Base-by-base conservation (phyloP, 2,797 vertebrate species). In the Perodicticus potto region DNA sequence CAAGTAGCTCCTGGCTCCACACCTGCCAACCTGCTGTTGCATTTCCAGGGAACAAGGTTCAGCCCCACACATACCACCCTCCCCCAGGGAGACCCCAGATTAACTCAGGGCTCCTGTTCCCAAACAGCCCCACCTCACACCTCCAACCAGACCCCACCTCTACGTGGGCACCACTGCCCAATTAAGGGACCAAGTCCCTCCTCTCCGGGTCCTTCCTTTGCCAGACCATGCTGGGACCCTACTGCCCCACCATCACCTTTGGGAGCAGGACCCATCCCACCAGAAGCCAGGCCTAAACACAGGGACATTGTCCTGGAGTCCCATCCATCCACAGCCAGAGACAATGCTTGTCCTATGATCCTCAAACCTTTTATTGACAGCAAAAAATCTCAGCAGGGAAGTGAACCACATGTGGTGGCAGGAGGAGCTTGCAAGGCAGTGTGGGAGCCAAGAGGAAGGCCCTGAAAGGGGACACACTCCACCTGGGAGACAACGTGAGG, bases 341-440 rank as follows among this genome's bases (percentile, higher is more conserved):
- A 12, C 59, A 0, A 37, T 3, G 25, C 55, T 8, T 43, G 29
- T 5, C 29, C 43, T 43, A 37, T 3, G 7, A 55, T 86, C 67
- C 67, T 96, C 95, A 88, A 91, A 87, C 67, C 25, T 22, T 97
- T 98, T 97, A 98, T 96, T 98, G 93, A 82, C 57, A 61, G 86
- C 86, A 65, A 57, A 57, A 40, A 78, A 57, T 61, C 82, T 80
- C 25, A 1, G 61, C 55, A 76, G 84, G n/a, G 9, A 40, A 7
- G 49, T 93, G 85, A 84, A 22, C 92, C 37, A 45, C 0, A 32
- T 43, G 85, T 53, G 76, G 61, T 3, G 22, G 78, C 6, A 32
- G 19, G 67, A 2, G 25, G 29, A 76, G 22, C 43, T 40, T 55
- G 89, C 37, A 4, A 29, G 86, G 74, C 40, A 20, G 86, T 55